phyloP scores from a whole-genome alignment of 2,888 invertebrate species.

The Epirrhoe tristata region DNA sequence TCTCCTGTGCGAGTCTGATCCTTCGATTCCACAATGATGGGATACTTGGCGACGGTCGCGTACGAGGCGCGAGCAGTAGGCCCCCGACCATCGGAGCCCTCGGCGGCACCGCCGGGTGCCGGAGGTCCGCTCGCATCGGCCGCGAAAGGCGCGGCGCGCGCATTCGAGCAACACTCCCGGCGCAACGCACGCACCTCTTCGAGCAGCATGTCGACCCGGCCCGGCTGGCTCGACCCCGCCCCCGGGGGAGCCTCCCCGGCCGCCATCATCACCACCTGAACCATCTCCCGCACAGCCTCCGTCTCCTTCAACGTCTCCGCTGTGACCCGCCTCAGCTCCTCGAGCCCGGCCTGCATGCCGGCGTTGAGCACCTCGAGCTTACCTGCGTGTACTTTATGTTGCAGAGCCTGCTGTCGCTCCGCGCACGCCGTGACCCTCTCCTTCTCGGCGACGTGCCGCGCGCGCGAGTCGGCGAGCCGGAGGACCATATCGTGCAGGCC shows the following conservation, averaged over 20 bases:
- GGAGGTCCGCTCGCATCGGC: neutral
- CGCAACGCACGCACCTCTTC: neutral
- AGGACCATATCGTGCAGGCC: slow-evolving; percentile 2
- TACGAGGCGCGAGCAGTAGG: neutral
- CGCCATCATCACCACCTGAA: neutral
- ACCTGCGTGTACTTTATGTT: neutral
- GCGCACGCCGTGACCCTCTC: neutral
- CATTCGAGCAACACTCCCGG: neutral
- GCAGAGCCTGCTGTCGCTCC: neutral
- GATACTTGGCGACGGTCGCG: neutral
- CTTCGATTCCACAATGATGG: neutral
- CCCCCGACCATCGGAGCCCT: neutral
- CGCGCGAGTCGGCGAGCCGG: slow-evolving; percentile 4
- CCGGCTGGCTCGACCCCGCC: neutral
- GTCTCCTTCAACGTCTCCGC: neutral
- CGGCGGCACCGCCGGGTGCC: neutral
- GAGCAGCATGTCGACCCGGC: neutral
- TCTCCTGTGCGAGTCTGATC: neutral
- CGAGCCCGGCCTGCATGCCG: neutral
- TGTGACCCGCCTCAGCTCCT: neutral
- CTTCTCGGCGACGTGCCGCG: slow-evolving; percentile 2
- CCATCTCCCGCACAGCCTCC: neutral
- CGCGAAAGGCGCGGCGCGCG: neutral
- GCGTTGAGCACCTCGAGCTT: slow-evolving; percentile 1
- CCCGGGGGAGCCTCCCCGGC: neutral